Evolutionary conservation across 2,888 invertebrate species (phyloP).

Genomic region (Pardosa pseudoannulata): DNA sequence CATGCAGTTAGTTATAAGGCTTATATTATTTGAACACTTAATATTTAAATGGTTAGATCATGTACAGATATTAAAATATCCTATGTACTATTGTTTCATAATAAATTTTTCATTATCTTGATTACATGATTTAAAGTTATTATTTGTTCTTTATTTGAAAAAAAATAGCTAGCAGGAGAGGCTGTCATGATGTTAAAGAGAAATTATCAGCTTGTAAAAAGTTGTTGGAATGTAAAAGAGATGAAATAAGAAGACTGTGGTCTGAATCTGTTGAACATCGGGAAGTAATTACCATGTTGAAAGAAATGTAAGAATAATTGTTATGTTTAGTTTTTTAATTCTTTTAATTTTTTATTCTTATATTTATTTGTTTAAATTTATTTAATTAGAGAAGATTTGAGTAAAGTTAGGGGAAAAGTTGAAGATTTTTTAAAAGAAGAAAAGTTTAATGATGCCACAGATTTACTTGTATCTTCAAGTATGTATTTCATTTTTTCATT

Average conservation of each 20-base stretch:
- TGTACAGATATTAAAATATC: too few relatives aligned
- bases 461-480: slow-evolving; percentile 83
- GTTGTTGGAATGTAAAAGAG: slow-evolving; percentile 90
- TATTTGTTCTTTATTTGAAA: too few relatives aligned
- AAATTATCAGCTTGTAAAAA: slow-evolving; percentile 89
- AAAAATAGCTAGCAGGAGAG: slow-evolving; percentile 83
- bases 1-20: too few relatives aligned
- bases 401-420: slow-evolving; percentile 85
- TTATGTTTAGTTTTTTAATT: background rate
- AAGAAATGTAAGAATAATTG: slow-evolving; percentile 86
- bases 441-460: slow-evolving; percentile 77
- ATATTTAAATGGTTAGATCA: too few relatives aligned
- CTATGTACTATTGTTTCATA: too few relatives aligned
- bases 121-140: too few relatives aligned
- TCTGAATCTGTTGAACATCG: slow-evolving; percentile 97
- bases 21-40: too few relatives aligned
- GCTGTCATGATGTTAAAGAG: slow-evolving; percentile 87
- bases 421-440: slow-evolving; percentile 82
- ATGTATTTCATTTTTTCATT: too few relatives aligned
- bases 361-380: slow-evolving; percentile 59
- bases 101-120: too few relatives aligned
- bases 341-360: background rate
- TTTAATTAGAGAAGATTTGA: slow-evolving; percentile 79
- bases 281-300: slow-evolving; percentile 89
- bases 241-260: slow-evolving; percentile 95